phyloP scores from a whole-genome alignment of 2,113 vertebrate genomes.

The Lutjanus erythropterus region DNA sequence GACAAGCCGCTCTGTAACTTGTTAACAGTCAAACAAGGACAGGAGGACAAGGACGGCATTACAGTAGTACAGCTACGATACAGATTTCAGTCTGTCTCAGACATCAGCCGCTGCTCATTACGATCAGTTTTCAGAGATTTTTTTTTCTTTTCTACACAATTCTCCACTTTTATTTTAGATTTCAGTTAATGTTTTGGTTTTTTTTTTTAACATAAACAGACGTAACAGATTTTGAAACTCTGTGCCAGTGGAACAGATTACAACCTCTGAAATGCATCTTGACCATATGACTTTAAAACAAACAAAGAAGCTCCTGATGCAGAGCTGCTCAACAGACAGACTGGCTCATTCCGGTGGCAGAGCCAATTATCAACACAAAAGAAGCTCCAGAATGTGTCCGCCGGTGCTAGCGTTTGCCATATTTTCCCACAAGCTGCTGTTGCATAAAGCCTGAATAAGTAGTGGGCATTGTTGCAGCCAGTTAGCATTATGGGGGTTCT shows the following conservation, averaged over 20 bases:
- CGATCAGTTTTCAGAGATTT: not conserved
- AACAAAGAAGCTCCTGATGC: slow-evolving; percentile 25
- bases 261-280: slow-evolving; percentile 29
- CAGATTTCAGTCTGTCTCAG: slow-evolving; percentile 31
- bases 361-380: slow-evolving; percentile 57
- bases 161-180: not conserved
- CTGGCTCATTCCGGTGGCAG: slow-evolving; percentile 15
- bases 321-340: slow-evolving; percentile 26
- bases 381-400: slow-evolving; percentile 15
- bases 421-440: slow-evolving; percentile 51
- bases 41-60: slow-evolving; percentile 27
- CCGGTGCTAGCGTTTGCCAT: slow-evolving; percentile 6
- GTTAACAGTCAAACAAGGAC: slow-evolving; percentile 51
- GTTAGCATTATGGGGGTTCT: slow-evolving; percentile 13
- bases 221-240: slow-evolving; percentile 6
- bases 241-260: slow-evolving; percentile 9
- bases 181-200: not conserved
- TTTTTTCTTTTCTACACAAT: not conserved
- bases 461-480: not conserved
- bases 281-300: slow-evolving; percentile 24
- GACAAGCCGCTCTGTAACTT: slow-evolving; percentile 50
- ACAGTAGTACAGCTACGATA: slow-evolving; percentile 7
- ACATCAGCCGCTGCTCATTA: slow-evolving; percentile 9
- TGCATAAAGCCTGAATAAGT: slow-evolving; percentile 36
- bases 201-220: not conserved